Conservation (phyloP, 2,888 invertebrate species). For the Mycalesis mineus region DNA sequence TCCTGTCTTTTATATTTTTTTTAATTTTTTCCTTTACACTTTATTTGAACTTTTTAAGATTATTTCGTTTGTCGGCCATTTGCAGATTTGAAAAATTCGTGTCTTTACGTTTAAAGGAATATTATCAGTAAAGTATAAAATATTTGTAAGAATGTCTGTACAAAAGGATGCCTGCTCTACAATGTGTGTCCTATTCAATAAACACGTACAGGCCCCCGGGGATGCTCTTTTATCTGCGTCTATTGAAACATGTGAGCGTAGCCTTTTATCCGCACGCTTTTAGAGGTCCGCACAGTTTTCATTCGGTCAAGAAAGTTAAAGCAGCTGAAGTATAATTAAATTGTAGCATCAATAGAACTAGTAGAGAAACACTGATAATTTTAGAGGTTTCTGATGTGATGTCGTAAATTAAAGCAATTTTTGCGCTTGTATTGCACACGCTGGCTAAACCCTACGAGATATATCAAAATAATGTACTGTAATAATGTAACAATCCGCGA, state of each 20-base stretch:
- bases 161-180: not conserved
- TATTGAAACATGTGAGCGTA: conserved; percentile 23
- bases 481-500: too few relatives aligned
- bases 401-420: too few relatives aligned
- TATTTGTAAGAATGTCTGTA: not conserved
- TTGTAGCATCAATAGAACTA: too few relatives aligned
- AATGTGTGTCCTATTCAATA: conserved; percentile 22
- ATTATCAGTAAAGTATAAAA: not conserved
- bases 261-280: conserved; percentile 19
- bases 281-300: conserved; percentile 4
- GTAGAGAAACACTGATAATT: too few relatives aligned
- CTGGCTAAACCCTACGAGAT: too few relatives aligned
- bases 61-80: not conserved
- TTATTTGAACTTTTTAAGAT: too few relatives aligned
- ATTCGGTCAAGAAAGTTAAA: not conserved
- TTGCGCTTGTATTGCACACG: too few relatives aligned
- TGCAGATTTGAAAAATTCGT: not conserved
- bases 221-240: conserved; percentile 22
- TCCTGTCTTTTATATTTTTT: too few relatives aligned
- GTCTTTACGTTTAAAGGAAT: not conserved
- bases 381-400: too few relatives aligned
- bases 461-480: too few relatives aligned
- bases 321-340: too few relatives aligned
- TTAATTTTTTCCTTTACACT: too few relatives aligned
- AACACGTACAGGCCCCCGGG: conserved; percentile 24